phyloP scores from a whole-genome alignment of 2,888 invertebrate genomes.

The Hypsopygia costalis region DNA sequence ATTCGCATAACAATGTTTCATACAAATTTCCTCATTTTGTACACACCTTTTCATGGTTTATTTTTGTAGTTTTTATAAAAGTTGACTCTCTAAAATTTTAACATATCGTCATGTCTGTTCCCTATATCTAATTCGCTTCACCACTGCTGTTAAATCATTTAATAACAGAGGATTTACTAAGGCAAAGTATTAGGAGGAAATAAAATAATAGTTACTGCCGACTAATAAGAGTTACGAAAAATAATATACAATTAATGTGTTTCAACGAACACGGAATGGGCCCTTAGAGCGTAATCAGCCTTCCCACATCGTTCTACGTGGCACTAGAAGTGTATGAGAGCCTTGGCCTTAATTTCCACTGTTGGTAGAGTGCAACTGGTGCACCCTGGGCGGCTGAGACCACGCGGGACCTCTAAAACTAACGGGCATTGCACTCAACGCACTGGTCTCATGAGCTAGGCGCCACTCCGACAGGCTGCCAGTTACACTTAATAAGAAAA shows the following conservation, averaged over 20 bases:
- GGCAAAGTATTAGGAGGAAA: slow-evolving; percentile 69
- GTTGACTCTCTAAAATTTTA: slow-evolving; percentile 79
- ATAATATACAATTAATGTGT: slow-evolving; percentile 65
- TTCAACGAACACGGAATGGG: slow-evolving; percentile 69
- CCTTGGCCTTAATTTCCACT: slow-evolving; percentile 31
- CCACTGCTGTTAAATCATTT: slow-evolving; percentile 69
- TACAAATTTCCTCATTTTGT: slow-evolving; percentile 80
- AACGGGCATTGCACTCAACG: slow-evolving; percentile 68
- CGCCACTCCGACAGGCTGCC: slow-evolving; percentile 64
- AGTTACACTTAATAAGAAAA: slow-evolving; percentile 72
- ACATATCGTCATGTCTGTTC: slow-evolving; percentile 79
- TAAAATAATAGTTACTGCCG: slow-evolving; percentile 60
- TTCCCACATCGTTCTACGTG: slow-evolving; percentile 54
- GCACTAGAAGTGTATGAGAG: slow-evolving; percentile 36
- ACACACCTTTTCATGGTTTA: slow-evolving; percentile 76
- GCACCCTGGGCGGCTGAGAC: slow-evolving; percentile 6
- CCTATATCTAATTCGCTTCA: slow-evolving; percentile 77
- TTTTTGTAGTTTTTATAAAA: slow-evolving; percentile 78
- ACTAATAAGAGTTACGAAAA: slow-evolving; percentile 53
- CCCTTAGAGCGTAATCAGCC: slow-evolving; percentile 57
- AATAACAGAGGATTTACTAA: slow-evolving; percentile 65
- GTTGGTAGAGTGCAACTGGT: neutral
- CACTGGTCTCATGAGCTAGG: slow-evolving; percentile 68
- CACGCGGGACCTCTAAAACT: slow-evolving; percentile 17
- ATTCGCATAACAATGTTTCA: slow-evolving; percentile 81